Evolutionary conservation across 2,113 vertebrate genomes (phyloP).

Genomic region (Alligator mississippiensis): DNA sequence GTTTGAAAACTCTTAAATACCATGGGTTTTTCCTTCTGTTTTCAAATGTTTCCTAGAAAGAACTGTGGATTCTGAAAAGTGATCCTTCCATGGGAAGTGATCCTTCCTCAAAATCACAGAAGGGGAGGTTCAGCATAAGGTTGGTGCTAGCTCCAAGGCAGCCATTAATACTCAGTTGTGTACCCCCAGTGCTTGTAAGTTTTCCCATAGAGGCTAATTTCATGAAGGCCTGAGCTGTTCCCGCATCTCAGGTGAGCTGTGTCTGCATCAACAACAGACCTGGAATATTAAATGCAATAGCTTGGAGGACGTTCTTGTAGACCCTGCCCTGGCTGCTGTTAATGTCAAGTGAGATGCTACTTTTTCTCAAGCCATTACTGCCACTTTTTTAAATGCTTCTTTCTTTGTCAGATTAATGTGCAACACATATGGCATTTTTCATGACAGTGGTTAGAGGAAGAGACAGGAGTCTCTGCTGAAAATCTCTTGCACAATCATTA

Average conservation of each 20-base stretch:
- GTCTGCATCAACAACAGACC: accelerated
- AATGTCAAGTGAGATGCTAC: too few relatives aligned
- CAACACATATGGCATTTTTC: accelerated
- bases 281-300: accelerated
- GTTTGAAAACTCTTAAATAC: background rate
- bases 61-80: background rate
- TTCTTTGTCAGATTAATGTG: background rate
- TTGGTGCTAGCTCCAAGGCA: background rate
- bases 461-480: background rate
- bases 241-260: accelerated
- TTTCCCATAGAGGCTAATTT: background rate
- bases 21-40: background rate
- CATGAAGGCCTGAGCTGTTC: accelerated
- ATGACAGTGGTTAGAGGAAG: background rate
- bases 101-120: background rate
- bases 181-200: background rate
- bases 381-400: accelerated
- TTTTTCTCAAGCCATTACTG: accelerated
- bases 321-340: background rate
- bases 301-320: background rate
- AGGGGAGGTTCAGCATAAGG: background rate
- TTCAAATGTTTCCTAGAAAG: background rate
- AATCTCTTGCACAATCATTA: accelerated
- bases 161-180: background rate
- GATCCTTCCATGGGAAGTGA: background rate